Conservation (phyloP, 2,797 vertebrate species). For the Neomorphus geoffroyi region DNA sequence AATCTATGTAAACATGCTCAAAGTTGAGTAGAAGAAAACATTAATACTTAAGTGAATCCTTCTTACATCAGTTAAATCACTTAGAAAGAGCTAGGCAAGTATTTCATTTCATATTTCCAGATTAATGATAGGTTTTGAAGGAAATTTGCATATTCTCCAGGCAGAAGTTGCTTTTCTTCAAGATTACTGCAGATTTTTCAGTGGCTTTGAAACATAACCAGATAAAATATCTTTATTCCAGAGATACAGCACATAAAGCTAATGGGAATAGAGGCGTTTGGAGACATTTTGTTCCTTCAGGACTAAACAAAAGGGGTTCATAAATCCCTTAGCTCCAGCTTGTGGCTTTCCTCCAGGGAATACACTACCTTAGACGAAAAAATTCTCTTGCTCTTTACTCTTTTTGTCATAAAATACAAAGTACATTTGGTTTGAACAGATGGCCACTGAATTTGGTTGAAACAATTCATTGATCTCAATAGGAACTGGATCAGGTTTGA, state of each 20-base stretch:
- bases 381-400: neutral
- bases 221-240: neutral
- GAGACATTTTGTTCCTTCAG: constrained; percentile 16
- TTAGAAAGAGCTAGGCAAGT: neutral
- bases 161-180: neutral
- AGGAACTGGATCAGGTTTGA: neutral
- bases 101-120: neutral
- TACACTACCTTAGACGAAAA: neutral
- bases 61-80: neutral
- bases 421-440: constrained; percentile 40
- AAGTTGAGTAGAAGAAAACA: neutral
- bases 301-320: neutral
- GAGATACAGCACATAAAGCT: neutral
- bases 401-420: constrained; percentile 1
- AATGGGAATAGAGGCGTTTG: constrained; percentile 5
- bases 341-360: neutral
- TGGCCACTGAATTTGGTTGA: neutral
- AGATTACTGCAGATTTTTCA: neutral
- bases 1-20: neutral
- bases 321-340: constrained; percentile 18
- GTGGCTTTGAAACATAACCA: neutral
- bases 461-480: constrained; percentile 12
- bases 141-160: neutral
- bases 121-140: neutral
- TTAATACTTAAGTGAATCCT: neutral